Base-by-base conservation (phyloP, 2,888 invertebrate genomes). In the Hypena proboscidalis region DNA sequence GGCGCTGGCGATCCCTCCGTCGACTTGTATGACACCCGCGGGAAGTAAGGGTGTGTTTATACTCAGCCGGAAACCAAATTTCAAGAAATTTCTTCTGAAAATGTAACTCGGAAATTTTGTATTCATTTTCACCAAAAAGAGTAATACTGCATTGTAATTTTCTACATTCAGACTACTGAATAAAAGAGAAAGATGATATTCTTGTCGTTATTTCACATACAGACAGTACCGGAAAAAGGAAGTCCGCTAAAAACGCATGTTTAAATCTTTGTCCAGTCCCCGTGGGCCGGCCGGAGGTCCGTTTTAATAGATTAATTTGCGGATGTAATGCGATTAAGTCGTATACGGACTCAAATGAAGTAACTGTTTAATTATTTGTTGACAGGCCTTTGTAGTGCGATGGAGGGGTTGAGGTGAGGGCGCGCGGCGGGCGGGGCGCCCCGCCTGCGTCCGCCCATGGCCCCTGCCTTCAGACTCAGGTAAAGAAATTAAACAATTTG, bases 401-500 rank as follows among this genome's bases (percentile, higher is more conserved):
- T 87, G 88, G 77, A 70, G 74, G 77, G 70, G 65, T 67, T 68
- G 71, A 85, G 90, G 89, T 90, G 89, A 90, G 84, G 85, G 80
- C 83, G 80, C 79, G 83, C 75, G 83, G 80, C 80, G 89, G 90
- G 89, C 89, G 86, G 85, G 70, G 83, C 81, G 81, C 79, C 74
- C 70, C 67, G 70, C 70, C 81, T 72, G 84, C 88, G 86, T 84
- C 86, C 88, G 88, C 89, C 87, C 84, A 90, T 90, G 90, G 87
- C 85, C 75, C 73, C 85, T 69, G 67, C 70, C 71, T 70, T 73
- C 68, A 74, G 58, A 67, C 67, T 81, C 74, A 87, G 88, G 90
- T 90, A 72, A 56, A 40, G 22, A 13, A 19, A 36, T 31, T 13
- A 13, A 40, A 50, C 31, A 23, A 45, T 49, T 39, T 35, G 17